Base-by-base conservation (phyloP, 2,888 invertebrate genomes). In the Autographa pulchrina region DNA sequence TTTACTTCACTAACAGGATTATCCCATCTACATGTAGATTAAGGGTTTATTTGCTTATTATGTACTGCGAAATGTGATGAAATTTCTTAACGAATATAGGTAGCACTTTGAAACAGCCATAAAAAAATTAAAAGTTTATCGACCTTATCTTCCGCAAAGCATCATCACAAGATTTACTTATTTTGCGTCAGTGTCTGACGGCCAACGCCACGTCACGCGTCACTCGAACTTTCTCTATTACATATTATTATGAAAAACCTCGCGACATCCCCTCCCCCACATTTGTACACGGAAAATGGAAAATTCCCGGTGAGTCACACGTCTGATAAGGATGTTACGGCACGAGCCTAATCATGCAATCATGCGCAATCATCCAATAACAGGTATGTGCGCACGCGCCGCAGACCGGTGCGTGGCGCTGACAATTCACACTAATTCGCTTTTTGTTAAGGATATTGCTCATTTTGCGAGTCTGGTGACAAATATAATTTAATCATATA, bases 281-380 rank as follows among this genome's bases (percentile, higher is more conserved):
- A 54, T 16, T 25, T 31, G 52, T 68, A 68, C 58, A 38, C 43
- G 67, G 81, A 74, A 84, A 78, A 78, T 73, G 72, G 75, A 77
- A 86, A 82, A 75, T 78, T 80, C 75, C 70, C 72, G 64, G n/a
- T 83, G 82, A 86, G 60, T 83, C 84, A 86, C 71, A 59, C 75
- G 74, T 74, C 74, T 86, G 89, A 89, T 87, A 87, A 90, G 90
- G 90, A 91, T 89, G 88, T 88, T 77, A 81, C 85, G 83, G 78
- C 83, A 82, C 63, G 67, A 62, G 72, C 62, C 62, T 78, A 85
- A 88, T 88, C 88, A 86, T 84, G 78, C 88, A 88, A 89, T 88
- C 86, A 85, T 82, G 70, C 76, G 79, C 90, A 86, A 87, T 87
- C 86, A 87, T 83, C 77, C 85, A 83, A 86, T 87, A 84, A 84